Base-by-base conservation (phyloP, 2,113 vertebrate species). In the Dipodomys ordii region DNA sequence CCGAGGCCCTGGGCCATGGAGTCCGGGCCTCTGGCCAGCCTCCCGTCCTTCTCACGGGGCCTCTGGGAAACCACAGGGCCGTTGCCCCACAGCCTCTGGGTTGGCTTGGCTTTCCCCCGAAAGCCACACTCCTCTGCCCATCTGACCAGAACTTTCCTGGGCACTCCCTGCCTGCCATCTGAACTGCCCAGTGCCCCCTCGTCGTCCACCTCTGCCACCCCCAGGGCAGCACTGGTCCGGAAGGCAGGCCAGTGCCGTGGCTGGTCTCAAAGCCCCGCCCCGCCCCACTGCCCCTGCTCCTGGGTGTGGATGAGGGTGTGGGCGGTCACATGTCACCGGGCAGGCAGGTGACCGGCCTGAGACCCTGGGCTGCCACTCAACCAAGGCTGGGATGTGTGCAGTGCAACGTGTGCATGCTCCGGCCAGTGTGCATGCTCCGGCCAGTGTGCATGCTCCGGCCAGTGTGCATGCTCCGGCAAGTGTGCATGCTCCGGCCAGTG, bases 131-230 rank as follows among this genome's bases (percentile, higher is more conserved):
- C 62, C 12, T 30, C 73, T 12, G 13, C 68, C 78, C 15, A 6
- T 32, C 68, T 6, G 69, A 3, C 30, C 27, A 7, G 35, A 20
- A n/a, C 20, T 11, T 4, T 16, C 65, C 13, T 2, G 3, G 1
- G 25, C n/a, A 39, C 62, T 11, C 49, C 32, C 71, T 27, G 6
- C 27, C 32, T n/a, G n/a, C 30, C 23, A 1, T 1, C 35, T 1
- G 78, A 49, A 2, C 64, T 7, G 62, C 44, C 44, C 18, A 1
- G 20, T 6, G 27, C 9, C 15, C 28, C 81, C 49, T 64, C 74
- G 9, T 2, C 2, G 71, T 39, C 0, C 6, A 19, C 25, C 7
- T 9, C 68, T 19, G 1, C 0, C 7, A 49, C 6, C 32, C n/a
- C 44, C 5, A 7, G 9, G 0, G 62, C 20, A 3, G 62, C 8